Evolutionary conservation across 2,113 vertebrate genomes (phyloP).

Genomic region (Alethe castanea): DNA sequence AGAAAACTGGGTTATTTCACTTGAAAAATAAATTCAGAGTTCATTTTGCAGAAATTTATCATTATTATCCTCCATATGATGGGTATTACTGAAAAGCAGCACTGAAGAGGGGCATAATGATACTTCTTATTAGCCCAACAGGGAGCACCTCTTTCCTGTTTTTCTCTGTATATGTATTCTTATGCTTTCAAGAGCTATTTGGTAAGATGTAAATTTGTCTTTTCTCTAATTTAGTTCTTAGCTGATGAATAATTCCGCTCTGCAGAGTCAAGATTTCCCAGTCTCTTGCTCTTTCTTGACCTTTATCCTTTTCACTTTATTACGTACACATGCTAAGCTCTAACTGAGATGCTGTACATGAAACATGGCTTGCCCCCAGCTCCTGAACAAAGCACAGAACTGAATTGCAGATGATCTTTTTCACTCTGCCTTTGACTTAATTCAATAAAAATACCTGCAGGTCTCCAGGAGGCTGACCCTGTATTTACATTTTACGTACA

Average conservation of each 20-base stretch:
- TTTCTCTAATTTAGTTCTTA: not conserved
- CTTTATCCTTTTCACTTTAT: not conserved
- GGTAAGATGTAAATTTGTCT: not conserved
- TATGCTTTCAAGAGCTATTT: not conserved
- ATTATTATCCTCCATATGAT: not conserved
- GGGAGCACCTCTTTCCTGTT: not conserved
- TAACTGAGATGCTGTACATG: not conserved
- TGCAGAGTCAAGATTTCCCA: not conserved
- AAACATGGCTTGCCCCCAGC: not conserved
- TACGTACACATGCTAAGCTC: not conserved
- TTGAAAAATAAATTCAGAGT: slow-evolving; percentile 4
- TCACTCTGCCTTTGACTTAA: not conserved
- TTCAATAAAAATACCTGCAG: not conserved
- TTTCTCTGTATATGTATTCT: not conserved
- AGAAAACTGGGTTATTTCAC: slow-evolving; percentile 18
- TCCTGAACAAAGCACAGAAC: not conserved
- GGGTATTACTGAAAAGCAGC: not conserved
- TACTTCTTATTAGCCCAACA: not conserved
- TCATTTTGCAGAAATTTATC: slow-evolving; percentile 14
- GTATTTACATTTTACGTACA: not conserved
- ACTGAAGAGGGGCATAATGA: not conserved
- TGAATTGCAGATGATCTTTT: not conserved
- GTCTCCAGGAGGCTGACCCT: not conserved
- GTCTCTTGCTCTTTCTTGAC: not conserved
- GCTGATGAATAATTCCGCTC: not conserved